Evolutionary conservation across 2,113 vertebrate species (phyloP).

Genomic region (Sturnira hondurensis): DNA sequence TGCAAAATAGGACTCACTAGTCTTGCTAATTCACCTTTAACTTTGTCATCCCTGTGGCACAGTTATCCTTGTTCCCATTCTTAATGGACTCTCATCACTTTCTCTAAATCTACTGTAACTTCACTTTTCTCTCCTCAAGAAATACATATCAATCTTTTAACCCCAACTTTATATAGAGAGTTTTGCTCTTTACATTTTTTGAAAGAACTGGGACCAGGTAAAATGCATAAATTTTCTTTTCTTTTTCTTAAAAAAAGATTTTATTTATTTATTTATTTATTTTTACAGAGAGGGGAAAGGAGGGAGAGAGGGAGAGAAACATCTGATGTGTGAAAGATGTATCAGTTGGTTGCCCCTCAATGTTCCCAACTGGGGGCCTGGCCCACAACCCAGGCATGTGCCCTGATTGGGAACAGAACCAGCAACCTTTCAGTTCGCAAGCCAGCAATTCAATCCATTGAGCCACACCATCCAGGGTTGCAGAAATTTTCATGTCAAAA

Average conservation of each 20-base stretch:
- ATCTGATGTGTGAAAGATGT: no score
- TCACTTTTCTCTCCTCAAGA: background rate
- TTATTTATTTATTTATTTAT: no score
- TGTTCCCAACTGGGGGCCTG: no score
- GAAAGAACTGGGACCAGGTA: background rate
- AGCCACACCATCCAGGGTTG: no score
- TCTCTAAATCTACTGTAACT: background rate
- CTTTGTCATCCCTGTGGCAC: background rate
- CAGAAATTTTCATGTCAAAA: background rate
- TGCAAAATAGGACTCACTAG: background rate
- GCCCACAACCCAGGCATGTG: no score
- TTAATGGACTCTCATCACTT: background rate
- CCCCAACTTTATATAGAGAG: background rate
- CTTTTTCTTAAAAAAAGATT: no score
- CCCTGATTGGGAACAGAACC: no score
- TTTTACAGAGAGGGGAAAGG: no score
- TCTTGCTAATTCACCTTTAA: background rate
- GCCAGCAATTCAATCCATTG: no score
- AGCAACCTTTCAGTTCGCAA: no score
- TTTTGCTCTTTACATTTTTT: background rate
- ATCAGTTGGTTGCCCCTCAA: no score
- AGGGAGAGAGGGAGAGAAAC: no score
- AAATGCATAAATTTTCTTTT: background rate
- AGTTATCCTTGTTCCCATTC: background rate
- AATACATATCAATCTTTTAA: background rate